Evolutionary conservation across 2,113 vertebrate genomes (phyloP).

Genomic region (Apteryx owenii): DNA sequence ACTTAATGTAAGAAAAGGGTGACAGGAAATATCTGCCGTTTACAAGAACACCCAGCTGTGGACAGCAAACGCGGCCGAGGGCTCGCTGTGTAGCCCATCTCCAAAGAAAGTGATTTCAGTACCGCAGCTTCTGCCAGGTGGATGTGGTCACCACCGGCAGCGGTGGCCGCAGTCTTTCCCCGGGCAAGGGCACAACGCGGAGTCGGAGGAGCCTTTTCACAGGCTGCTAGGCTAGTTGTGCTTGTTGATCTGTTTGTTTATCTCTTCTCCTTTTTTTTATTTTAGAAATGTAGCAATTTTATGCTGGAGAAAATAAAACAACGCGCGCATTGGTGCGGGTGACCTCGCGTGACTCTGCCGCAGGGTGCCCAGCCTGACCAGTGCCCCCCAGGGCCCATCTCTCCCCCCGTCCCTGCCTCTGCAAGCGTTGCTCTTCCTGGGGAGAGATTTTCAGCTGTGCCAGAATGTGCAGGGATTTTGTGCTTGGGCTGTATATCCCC

Average conservation of each 20-base stretch:
- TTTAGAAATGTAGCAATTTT: fast-evolving
- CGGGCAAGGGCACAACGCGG: neutral
- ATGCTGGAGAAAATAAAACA: neutral
- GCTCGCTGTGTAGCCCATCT: neutral
- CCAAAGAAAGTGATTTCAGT: neutral
- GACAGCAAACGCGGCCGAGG: neutral
- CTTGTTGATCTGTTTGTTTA: neutral
- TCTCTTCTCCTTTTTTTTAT: fast-evolving
- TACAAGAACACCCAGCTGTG: neutral
- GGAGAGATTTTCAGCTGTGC: neutral
- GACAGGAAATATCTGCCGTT: neutral
- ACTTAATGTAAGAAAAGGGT: neutral
- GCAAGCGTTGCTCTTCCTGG: neutral
- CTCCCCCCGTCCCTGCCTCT: neutral
- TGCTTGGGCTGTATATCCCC: neutral
- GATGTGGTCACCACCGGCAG: neutral
- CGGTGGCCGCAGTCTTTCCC: neutral
- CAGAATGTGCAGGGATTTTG: neutral
- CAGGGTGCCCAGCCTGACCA: neutral
- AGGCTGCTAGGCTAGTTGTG: neutral
- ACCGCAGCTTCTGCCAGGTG: neutral
- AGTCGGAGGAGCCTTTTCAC: neutral
- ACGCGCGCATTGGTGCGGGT: fast-evolving
- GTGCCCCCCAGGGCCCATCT: neutral
- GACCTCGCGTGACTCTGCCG: fast-evolving